A percentile compares a stretch with the other conserved stretches of the same genome.
Evolutionary conservation across 2,888 invertebrate genomes (phyloP).

Genomic region (Lasioglossum figueresi): DNA sequence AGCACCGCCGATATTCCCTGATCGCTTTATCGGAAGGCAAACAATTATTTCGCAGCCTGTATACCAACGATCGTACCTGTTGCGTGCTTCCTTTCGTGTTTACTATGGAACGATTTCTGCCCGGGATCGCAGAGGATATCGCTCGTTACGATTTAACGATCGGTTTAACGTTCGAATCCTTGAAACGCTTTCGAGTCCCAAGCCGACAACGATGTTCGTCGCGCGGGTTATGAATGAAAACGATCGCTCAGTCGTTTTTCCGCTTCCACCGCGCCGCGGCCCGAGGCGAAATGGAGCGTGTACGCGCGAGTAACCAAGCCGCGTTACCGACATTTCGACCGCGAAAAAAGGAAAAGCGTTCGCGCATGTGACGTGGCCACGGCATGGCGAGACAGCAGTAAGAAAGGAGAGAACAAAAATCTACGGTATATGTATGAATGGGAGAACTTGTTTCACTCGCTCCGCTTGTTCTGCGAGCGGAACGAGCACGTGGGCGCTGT

Average conservation of each 20-base stretch:
- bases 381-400: background rate
- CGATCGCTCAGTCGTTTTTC: constrained; percentile 28
- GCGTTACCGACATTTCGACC: constrained; percentile 16
- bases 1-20: background rate
- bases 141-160: constrained; percentile 36
- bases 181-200: constrained; percentile 41
- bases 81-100: constrained; percentile 40
- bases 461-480: background rate
- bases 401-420: constrained; percentile 12
- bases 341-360: constrained; percentile 14
- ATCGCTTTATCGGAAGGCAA: background rate
- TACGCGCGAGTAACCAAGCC: constrained; percentile 8
- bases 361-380: constrained; percentile 13
- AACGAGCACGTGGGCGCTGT: constrained; percentile 8
- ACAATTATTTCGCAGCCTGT: constrained; percentile 10
- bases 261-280: background rate
- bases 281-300: constrained; percentile 5
- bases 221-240: constrained; percentile 21
- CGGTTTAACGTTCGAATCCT: constrained; percentile 54
- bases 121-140: constrained; percentile 41
- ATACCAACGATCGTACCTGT: constrained; percentile 45
- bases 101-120: constrained; percentile 36
- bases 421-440: background rate
- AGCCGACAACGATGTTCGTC: background rate
- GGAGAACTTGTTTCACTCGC: background rate